These are phyloP conservation scores for Poeciliopsis presidionis DNA, from an alignment of 2,797 vertebrate species.

Conservation along the genomic window DNA sequence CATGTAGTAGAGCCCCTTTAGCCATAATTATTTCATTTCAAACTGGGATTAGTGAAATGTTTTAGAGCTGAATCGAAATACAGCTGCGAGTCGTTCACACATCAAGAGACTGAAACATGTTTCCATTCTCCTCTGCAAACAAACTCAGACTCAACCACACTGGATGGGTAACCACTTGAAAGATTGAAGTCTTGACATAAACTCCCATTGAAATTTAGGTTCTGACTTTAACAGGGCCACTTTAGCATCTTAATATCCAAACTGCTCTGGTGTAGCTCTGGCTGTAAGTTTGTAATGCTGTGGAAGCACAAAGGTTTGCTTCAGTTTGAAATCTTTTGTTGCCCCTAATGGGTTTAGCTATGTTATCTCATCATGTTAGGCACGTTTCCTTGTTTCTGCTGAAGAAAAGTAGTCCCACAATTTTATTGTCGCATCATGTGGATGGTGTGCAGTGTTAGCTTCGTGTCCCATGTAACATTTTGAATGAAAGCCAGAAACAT, in stretches of 20 bases:
- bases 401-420: not conserved
- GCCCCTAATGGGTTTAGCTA: not conserved
- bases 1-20: not conserved
- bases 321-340: not conserved
- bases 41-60: not conserved
- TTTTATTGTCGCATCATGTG: not conserved
- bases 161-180: not conserved
- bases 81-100: not conserved
- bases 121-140: not conserved
- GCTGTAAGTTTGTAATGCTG: not conserved
- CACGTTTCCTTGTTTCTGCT: not conserved
- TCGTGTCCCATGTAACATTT: not conserved
- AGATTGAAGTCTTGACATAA: not conserved
- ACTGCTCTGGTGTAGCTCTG: not conserved
- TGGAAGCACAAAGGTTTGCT: not conserved
- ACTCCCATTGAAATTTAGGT: not conserved
- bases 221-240: not conserved
- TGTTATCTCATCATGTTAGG: not conserved
- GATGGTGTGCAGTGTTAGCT: not conserved
- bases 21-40: not conserved
- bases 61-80: not conserved
- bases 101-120: not conserved
- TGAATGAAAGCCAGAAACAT: not conserved
- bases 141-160: not conserved
- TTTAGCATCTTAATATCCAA: not conserved